Base-by-base conservation (phyloP, 2,113 vertebrate species). In the Ciconia stormi region DNA sequence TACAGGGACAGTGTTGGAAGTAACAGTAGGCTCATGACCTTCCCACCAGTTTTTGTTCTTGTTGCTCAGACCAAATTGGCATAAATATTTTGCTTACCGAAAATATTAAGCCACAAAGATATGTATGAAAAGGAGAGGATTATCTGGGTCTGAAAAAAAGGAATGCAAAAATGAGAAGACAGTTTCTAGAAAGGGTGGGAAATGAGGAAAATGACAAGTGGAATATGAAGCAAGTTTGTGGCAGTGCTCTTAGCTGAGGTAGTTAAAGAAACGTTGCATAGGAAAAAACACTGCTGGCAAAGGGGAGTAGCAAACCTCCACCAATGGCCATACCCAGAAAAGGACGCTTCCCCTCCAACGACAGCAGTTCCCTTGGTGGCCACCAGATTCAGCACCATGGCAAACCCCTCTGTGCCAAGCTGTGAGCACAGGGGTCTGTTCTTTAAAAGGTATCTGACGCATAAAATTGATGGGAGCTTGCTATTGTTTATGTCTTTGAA, bases 321-420 rank as follows among this genome's bases (percentile, higher is more conserved):
- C 44, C 9, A 34, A 14, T 13, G 3, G 18, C 13, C 12, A 12
- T 15, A 67, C 7, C 9, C 4, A 38, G n/a, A n/a, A n/a, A n/a
- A n/a, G n/a, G n/a, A n/a, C n/a, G n/a, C 11, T 15, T 42, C 7
- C 6, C 40, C 20, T 52, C n/a, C 49, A 44, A 3, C 0, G 1
- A 29, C 32, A 61, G 25, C 16, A 46, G 38, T 53, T 76, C 11
- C n/a, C 16, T 42, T 30, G 27, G 13, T 38, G 22, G 22, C 12
- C 61, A 32, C 10, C 15, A 52, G 47, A n/a, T 16, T 18, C 13
- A 63, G 18, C 27, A 50, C 13, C 16, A 38, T 18, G 20, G 23
- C 32, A 78, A 38, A 49, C 2, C 6, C 8, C 27, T 50, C 52
- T 27, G 32, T 46, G 34, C 11, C 63, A 42, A 44, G 56, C 26